Conservation (phyloP, 2,113 vertebrate species). For the Engraulis encrasicolus region DNA sequence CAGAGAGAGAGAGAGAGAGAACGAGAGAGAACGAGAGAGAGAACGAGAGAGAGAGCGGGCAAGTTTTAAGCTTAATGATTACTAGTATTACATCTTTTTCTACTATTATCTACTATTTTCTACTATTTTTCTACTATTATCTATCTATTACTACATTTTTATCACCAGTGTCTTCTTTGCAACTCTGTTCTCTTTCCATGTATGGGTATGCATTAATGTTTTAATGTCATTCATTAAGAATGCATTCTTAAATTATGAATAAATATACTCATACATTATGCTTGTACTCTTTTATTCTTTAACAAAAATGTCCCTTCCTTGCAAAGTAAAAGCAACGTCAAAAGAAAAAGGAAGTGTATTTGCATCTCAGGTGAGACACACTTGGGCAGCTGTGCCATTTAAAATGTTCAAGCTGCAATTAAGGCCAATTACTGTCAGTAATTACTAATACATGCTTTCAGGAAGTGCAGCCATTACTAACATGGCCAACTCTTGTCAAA, state of each 20-base stretch:
- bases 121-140: no score
- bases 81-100: no score
- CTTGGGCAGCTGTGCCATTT: constrained; percentile 27
- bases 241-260: no score
- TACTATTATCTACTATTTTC: no score
- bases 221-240: neutral
- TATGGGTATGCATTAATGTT: neutral
- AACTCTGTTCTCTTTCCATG: neutral
- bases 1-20: neutral
- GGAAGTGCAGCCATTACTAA: constrained; percentile 21
- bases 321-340: neutral
- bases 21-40: no score
- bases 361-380: constrained; percentile 29
- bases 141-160: no score
- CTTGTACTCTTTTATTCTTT: neutral
- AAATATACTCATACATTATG: neutral
- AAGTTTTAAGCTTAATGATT: no score
- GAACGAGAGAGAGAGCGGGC: no score
- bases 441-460: constrained; percentile 26
- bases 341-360: constrained; percentile 22
- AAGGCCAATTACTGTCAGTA: constrained; percentile 20
- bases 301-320: neutral
- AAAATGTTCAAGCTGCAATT: constrained; percentile 27
- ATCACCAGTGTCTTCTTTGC: no score
- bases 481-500: constrained; percentile 5